These are phyloP conservation scores for Dascillus cervinus DNA, from an alignment of 2,888 invertebrate species.

Conservation along the genomic window DNA sequence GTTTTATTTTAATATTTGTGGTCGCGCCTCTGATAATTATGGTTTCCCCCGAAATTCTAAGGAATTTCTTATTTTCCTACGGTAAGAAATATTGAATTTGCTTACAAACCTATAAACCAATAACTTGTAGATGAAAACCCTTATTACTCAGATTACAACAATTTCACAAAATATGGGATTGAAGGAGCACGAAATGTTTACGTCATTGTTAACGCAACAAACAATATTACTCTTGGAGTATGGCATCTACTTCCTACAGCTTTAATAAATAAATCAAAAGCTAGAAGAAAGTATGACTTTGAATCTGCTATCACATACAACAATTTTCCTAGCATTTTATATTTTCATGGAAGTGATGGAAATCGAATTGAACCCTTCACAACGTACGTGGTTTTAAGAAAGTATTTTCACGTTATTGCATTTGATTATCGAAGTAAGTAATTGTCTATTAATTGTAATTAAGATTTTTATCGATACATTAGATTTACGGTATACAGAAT, in stretches of 20 bases:
- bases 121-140: too few relatives aligned
- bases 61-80: too few relatives aligned
- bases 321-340: constrained; percentile 31
- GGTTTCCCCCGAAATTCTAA: too few relatives aligned
- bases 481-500: too few relatives aligned
- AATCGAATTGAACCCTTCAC: constrained; percentile 43
- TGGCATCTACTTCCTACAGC: constrained; percentile 77
- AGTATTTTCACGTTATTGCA: constrained; percentile 37
- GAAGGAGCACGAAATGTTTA: constrained; percentile 52
- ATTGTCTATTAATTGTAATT: too few relatives aligned
- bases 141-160: constrained; percentile 2
- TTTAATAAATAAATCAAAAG: constrained; percentile 45
- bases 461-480: too few relatives aligned
- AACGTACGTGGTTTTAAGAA: constrained; percentile 65
- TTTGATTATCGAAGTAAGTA: constrained; percentile 38
- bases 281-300: constrained; percentile 43
- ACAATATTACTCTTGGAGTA: constrained; percentile 49
- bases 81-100: too few relatives aligned
- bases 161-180: constrained; percentile 5
- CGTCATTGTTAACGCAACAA: constrained; percentile 41
- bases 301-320: constrained; percentile 47
- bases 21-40: too few relatives aligned
- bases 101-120: too few relatives aligned
- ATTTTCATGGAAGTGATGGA: constrained; percentile 40
- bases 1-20: too few relatives aligned